Evolutionary conservation across 2,113 vertebrate species (phyloP).

Genomic region (Oncorhynchus mykiss): DNA sequence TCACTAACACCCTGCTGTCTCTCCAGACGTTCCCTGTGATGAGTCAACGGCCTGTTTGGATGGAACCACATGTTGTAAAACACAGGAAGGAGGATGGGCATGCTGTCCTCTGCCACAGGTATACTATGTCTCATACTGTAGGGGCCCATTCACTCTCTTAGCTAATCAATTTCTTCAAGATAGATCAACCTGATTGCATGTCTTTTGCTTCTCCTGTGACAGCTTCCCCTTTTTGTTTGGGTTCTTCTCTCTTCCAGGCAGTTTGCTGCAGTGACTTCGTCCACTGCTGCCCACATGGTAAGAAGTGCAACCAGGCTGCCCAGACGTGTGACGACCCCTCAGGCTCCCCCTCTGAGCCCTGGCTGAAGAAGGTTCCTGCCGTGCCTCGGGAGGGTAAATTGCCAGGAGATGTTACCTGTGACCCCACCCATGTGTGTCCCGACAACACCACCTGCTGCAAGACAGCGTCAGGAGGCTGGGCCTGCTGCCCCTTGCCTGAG

Average conservation of each 20-base stretch:
- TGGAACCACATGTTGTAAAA: background rate
- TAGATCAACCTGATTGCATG: too few species aligned
- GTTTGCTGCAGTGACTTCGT: conserved; percentile 67
- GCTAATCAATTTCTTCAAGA: background rate
- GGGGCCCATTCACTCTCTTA: too few species aligned
- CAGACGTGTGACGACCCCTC: background rate
- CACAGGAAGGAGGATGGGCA: conserved; percentile 44
- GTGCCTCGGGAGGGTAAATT: background rate
- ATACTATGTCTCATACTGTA: background rate
- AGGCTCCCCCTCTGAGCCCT: conserved; percentile 23
- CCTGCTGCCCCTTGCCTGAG: conserved; percentile 59
- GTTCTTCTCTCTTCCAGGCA: conserved; percentile 44
- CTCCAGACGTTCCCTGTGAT: too few species aligned
- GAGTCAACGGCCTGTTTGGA: too few species aligned
- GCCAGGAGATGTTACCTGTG: conserved; percentile 41
- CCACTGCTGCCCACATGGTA: conserved; percentile 59
- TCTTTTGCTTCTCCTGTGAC: background rate
- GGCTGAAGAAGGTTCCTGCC: conserved; percentile 58
- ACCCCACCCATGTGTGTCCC: conserved; percentile 61
- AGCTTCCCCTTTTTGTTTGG: background rate
- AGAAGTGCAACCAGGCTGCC: conserved; percentile 35
- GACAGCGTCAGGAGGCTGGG: conserved; percentile 44
- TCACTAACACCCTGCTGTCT: too few species aligned
- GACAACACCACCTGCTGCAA: conserved; percentile 72
- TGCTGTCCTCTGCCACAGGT: conserved; percentile 68